phyloP scores from a whole-genome alignment of 2,113 vertebrate species.

The Saguinus midas region DNA sequence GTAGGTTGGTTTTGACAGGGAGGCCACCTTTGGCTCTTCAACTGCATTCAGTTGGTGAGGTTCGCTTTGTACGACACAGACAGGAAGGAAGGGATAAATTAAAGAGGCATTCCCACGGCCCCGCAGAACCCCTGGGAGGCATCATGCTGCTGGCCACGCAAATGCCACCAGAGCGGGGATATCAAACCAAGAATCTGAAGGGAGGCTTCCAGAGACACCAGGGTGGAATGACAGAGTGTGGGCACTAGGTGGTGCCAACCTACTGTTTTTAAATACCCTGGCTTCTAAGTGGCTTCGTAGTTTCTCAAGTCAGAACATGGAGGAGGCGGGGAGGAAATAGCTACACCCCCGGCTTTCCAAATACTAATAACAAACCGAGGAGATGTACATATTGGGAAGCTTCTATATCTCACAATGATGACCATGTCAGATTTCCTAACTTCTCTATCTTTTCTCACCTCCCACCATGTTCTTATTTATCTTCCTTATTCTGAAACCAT shows the following conservation, averaged over 20 bases:
- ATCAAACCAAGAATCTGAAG: constrained; percentile 43
- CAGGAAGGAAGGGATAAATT: constrained; percentile 15
- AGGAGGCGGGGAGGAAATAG: not conserved
- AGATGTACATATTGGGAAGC: not conserved
- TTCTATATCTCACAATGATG: not conserved
- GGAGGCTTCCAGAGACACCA: not conserved
- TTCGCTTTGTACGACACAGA: constrained; percentile 83
- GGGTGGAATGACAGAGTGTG: not conserved
- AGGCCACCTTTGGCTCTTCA: not conserved
- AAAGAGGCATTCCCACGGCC: constrained; percentile 40
- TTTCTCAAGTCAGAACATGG: not conserved
- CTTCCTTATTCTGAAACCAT: not conserved
- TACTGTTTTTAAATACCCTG: constrained; percentile 54
- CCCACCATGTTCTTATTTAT: not conserved
- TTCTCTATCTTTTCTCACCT: not conserved
- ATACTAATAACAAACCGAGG: constrained; percentile 41
- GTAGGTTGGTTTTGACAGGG: not conserved
- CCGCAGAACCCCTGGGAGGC: not conserved
- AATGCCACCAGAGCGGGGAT: not conserved
- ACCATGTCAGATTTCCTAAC: not conserved
- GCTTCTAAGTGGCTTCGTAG: not conserved
- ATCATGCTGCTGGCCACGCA: not conserved
- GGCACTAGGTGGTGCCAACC: constrained; percentile 83
- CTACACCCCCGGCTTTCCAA: constrained; percentile 39
- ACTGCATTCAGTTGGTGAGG: constrained; percentile 83